A percentile compares a stretch with the other conserved stretches of the same genome.
Conservation (phyloP, 2,888 invertebrate genomes). For the Gerris lacustris region DNA sequence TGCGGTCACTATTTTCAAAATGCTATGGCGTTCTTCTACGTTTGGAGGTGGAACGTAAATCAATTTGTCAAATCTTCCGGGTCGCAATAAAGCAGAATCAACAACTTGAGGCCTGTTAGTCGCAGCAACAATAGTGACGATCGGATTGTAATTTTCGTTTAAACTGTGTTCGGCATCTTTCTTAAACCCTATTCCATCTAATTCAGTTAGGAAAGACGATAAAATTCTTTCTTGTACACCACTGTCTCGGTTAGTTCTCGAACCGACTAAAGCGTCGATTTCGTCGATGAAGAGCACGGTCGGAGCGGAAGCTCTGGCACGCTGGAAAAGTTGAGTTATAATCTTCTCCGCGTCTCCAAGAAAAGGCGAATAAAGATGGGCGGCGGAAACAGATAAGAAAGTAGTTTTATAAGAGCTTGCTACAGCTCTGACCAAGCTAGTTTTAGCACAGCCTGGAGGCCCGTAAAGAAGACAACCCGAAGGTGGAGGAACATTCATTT, state of each 20-base stretch:
- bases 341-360: slow-evolving; percentile 52
- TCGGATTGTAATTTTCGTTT: slow-evolving; percentile 27
- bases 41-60: slow-evolving; percentile 50
- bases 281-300: slow-evolving; percentile 52
- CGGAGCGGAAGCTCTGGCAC: slow-evolving; percentile 47
- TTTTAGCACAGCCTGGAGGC: slow-evolving; percentile 56
- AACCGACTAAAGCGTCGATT: slow-evolving; percentile 44
- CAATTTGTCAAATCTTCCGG: slow-evolving; percentile 50
- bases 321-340: slow-evolving; percentile 45
- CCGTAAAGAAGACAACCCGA: slow-evolving; percentile 50
- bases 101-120: slow-evolving; percentile 53
- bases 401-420: slow-evolving; percentile 44
- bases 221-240: slow-evolving; percentile 48
- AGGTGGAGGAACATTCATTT: slow-evolving; percentile 45
- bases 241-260: slow-evolving; percentile 35
- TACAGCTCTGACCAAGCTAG: slow-evolving; percentile 46
- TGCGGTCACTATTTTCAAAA: slow-evolving; percentile 39
- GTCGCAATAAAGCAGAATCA: slow-evolving; percentile 49
- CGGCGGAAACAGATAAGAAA: slow-evolving; percentile 46
- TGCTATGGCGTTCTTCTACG: slow-evolving; percentile 39
- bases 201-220: slow-evolving; percentile 50
- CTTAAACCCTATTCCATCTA: slow-evolving; percentile 48
- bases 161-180: slow-evolving; percentile 23
- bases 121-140: slow-evolving; percentile 48
- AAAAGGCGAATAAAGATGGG: slow-evolving; percentile 51